Percentiles rank a stretch among this genome's conserved stretches.
Evolutionary conservation across 1,140 invertebrate genomes (phyloP).

Genomic region (Heliconius congener): DNA sequence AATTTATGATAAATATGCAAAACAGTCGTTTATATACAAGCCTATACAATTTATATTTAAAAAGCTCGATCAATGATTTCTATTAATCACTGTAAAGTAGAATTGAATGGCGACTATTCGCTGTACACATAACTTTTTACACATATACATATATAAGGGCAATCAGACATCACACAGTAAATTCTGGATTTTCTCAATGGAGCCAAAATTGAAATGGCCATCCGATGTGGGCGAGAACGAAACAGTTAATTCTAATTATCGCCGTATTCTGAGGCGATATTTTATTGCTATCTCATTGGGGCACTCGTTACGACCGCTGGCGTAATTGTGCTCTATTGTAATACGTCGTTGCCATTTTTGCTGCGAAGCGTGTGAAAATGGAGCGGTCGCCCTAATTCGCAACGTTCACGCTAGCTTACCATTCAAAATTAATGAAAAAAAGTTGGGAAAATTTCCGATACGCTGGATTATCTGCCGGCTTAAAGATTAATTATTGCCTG

Average conservation of each 20-base stretch:
- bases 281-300: slow-evolving; percentile 80
- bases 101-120: not conserved
- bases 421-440: slow-evolving; percentile 33
- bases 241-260: slow-evolving; percentile 81
- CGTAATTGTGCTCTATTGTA: slow-evolving; percentile 78
- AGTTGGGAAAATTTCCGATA: slow-evolving; percentile 24
- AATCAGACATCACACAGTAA: not conserved
- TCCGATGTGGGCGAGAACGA: slow-evolving; percentile 75
- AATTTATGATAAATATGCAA: too few relatives aligned
- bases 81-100: not conserved
- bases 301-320: slow-evolving; percentile 61
- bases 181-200: slow-evolving; percentile 64
- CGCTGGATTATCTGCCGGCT: slow-evolving; percentile 16
- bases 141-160: not conserved
- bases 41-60: too few relatives aligned
- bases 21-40: too few relatives aligned
- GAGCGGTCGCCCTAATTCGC: slow-evolving; percentile 52
- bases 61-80: not conserved
- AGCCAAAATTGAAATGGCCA: slow-evolving; percentile 60
- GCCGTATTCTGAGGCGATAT: slow-evolving; percentile 74
- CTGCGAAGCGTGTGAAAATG: slow-evolving; percentile 71
- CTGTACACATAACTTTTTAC: not conserved
- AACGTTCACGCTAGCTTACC: slow-evolving; percentile 36
- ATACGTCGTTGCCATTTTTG: slow-evolving; percentile 59
- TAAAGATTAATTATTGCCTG: slow-evolving; percentile 17